Conservation (phyloP, 2,888 invertebrate species). For the Drosophila lacicola region DNA sequence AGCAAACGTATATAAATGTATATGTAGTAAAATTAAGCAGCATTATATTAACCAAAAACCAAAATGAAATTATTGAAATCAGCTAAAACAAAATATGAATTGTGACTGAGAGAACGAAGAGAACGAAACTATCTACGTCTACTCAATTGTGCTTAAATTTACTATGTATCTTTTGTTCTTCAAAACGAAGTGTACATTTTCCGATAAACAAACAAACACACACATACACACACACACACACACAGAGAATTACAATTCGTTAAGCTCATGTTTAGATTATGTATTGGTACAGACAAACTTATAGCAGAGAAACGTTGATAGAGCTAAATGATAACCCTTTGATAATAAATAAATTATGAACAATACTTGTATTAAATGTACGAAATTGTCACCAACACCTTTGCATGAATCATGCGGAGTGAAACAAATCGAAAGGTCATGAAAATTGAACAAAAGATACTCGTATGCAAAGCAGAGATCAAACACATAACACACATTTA, state of each 20-base stretch:
- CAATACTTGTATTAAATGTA: slow-evolving; percentile 65
- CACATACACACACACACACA: too few species aligned
- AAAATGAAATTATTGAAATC: slow-evolving; percentile 67
- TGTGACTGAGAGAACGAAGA: slow-evolving; percentile 63
- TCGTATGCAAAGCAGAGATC: slow-evolving; percentile 50
- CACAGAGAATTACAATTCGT: slow-evolving; percentile 33
- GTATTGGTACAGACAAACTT: slow-evolving; percentile 30
- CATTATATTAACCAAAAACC: slow-evolving; percentile 75
- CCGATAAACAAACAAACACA: slow-evolving; percentile 27
- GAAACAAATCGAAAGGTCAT: slow-evolving; percentile 44
- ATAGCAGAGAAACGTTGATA: slow-evolving; percentile 26
- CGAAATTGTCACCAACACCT: slow-evolving; percentile 53
- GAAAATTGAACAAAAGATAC: slow-evolving; percentile 48
- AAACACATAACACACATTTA: slow-evolving; percentile 70
- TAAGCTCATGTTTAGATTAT: slow-evolving; percentile 45
- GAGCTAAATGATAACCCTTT: slow-evolving; percentile 39
- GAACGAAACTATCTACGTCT: slow-evolving; percentile 51
- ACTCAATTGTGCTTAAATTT: slow-evolving; percentile 61
- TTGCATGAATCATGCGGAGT: slow-evolving; percentile 28
- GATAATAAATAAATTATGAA: slow-evolving; percentile 52
- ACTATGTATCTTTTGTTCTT: slow-evolving; percentile 49
- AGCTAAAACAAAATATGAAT: slow-evolving; percentile 54
- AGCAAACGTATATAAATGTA: slow-evolving; percentile 75
- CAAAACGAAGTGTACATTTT: slow-evolving; percentile 56
- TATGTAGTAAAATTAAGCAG: slow-evolving; percentile 73